Percentiles rank a stretch among this genome's conserved stretches.
Conservation (phyloP, 2,797 vertebrate genomes). For the Euthynnus affinis region DNA sequence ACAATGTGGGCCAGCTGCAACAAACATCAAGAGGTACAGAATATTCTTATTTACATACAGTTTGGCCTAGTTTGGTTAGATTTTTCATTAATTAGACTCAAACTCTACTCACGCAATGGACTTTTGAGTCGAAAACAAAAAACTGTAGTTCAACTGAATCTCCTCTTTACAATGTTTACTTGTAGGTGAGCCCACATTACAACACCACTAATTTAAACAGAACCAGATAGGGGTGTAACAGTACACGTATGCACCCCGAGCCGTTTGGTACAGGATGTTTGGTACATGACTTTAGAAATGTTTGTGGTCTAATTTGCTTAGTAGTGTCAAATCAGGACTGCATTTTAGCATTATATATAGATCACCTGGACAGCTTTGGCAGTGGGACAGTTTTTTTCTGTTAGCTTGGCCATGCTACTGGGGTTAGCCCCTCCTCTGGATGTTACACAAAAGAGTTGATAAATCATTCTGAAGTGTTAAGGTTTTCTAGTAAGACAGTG, state of each 20-base stretch:
- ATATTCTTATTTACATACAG: slow-evolving; percentile 49
- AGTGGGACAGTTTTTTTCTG: not conserved
- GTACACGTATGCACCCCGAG: slow-evolving; percentile 13
- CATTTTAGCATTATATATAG: accelerated
- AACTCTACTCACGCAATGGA: slow-evolving; percentile 16
- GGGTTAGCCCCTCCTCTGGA: not conserved
- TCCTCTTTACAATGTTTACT: slow-evolving; percentile 51
- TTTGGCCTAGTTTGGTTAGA: slow-evolving; percentile 45
- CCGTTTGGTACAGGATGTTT: not conserved
- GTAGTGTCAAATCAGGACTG: not conserved
- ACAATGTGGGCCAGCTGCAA: slow-evolving; percentile 73
- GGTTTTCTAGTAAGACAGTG: not conserved
- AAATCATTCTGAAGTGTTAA: no score
- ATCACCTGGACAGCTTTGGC: not conserved
- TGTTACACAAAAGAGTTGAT: not conserved
- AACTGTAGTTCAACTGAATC: not conserved
- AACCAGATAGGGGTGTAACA: slow-evolving; percentile 60
- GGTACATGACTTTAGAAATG: not conserved
- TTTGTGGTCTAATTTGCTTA: no score
- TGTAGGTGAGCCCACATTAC: slow-evolving; percentile 62
- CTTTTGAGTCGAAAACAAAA: slow-evolving; percentile 10
- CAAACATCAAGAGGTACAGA: slow-evolving; percentile 68
- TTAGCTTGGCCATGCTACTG: not conserved
- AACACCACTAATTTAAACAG: slow-evolving; percentile 63
- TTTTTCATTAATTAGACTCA: slow-evolving; percentile 44